A percentile compares a stretch with the other conserved stretches of the same genome.
phyloP scores from a whole-genome alignment of 1,140 invertebrate species.

The Plodia interpunctella region DNA sequence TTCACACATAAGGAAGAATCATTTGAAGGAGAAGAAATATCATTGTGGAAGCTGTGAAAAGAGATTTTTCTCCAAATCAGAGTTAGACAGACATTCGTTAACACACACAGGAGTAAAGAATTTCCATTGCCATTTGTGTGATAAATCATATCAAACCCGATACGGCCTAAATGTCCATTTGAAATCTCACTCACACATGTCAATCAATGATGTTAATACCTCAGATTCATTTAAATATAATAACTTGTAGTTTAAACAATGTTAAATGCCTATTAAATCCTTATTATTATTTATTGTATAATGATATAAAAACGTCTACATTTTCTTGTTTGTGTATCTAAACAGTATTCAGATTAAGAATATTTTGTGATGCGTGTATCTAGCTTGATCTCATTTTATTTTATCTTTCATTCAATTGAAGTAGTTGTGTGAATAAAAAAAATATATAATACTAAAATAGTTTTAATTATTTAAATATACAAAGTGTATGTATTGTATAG shows the following conservation, averaged over 20 bases:
- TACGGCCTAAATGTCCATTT: constrained; percentile 71
- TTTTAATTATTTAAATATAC: constrained; percentile 11
- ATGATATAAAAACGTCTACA: too few relatives aligned
- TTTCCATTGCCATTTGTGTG: constrained; percentile 69
- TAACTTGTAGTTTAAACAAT: constrained; percentile 17
- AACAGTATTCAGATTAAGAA: too few relatives aligned
- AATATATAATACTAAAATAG: constrained; percentile 14
- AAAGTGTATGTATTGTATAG: constrained; percentile 6
- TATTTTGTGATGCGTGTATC: too few relatives aligned
- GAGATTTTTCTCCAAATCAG: constrained; percentile 66
- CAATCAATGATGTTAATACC: constrained; percentile 17
- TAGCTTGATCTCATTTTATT: too few relatives aligned
- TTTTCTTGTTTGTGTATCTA: too few relatives aligned
- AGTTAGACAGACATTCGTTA: constrained; percentile 63
- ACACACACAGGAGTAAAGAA: constrained; percentile 70
- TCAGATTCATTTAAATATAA: constrained; percentile 2
- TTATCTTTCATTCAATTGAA: too few relatives aligned
- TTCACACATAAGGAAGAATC: constrained; percentile 67
- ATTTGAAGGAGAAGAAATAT: constrained; percentile 72
- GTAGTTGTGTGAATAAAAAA: not conserved
- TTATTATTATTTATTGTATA: not conserved
- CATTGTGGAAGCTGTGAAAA: constrained; percentile 66
- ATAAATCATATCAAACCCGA: constrained; percentile 70
- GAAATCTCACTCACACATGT: constrained; percentile 51
- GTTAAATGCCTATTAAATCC: not conserved